Conservation (phyloP, 1,140 invertebrate species). For the Andricus grossulariae region DNA sequence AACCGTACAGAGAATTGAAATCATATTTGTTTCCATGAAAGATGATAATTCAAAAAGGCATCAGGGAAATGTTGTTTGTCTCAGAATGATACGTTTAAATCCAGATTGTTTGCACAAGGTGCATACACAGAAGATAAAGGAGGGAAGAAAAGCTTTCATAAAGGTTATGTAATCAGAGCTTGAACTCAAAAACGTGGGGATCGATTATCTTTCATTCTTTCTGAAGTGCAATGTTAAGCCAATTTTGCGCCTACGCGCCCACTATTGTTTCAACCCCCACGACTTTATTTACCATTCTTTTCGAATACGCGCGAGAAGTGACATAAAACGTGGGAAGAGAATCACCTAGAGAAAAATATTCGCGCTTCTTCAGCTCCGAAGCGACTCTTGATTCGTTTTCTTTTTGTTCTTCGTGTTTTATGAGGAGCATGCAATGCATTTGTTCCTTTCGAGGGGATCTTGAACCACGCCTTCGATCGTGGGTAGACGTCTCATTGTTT, state of each 20-base stretch:
- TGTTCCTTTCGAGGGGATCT: constrained; percentile 17
- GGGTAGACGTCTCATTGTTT: constrained; percentile 47
- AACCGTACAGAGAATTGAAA: too few species aligned
- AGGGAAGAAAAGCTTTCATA: constrained; percentile 10
- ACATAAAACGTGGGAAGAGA: constrained; percentile 29
- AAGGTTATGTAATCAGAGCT: constrained; percentile 26
- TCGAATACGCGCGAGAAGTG: constrained; percentile 21
- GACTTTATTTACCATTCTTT: constrained; percentile 30
- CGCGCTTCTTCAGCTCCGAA: constrained; percentile 28
- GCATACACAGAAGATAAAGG: background rate
- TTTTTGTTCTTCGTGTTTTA: constrained; percentile 47
- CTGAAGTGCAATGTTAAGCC: constrained; percentile 29
- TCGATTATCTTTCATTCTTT: constrained; percentile 26
- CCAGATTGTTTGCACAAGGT: background rate
- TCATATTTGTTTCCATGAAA: too few species aligned
- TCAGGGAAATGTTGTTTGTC: background rate
- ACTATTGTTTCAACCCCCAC: constrained; percentile 18
- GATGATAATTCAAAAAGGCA: background rate
- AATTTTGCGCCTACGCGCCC: constrained; percentile 22
- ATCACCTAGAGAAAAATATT: constrained; percentile 34
- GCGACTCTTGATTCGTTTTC: constrained; percentile 32
- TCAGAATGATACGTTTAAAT: background rate
- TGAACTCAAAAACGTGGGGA: constrained; percentile 8
- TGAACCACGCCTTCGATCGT: constrained; percentile 43
- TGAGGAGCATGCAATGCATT: constrained; percentile 35